Evolutionary conservation across 2,113 vertebrate species (phyloP), one percentile per base, ranked within the genome.

Genomic region (Halcyon senegalensis): DNA sequence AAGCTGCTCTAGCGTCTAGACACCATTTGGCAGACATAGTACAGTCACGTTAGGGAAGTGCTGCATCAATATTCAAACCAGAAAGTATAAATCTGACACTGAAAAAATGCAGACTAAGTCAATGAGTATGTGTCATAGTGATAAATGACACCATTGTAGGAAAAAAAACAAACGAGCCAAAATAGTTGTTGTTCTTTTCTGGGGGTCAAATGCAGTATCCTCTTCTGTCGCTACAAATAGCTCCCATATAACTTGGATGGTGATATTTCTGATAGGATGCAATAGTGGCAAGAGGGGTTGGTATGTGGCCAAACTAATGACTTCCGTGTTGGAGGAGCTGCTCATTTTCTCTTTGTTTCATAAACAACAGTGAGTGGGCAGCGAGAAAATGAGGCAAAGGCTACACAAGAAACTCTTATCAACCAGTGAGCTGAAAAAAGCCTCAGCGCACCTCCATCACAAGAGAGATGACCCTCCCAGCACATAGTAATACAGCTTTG

Each of bases 41-140:
- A 76, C 13, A 94, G 94, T 83, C 95, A 95, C 44, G 58, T 95
- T 93, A 92, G 85, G 80, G 79, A 88, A 94, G 69, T 37, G 75
- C 85, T 75, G 82, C 89, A 97, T 97, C 94, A 96, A 96, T 93
- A 96, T 94, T 96, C 91, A 95, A 89, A 94, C 20, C 87, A 91
- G 94, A 73, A 90, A 84, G 73, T 74, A 96, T 90, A 94, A 88
- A 92, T 91, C 89, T 67, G 8, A 94, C 72, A 72, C 85, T 48
- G 76, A 87, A 73, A 92, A 93, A 96, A 87, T 43, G 90, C 93
- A 94, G 89, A 60, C 73, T 91, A 87, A 96, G 89, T 87, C 91
- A 92, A 95, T 94, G 95, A 96, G 74, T 59, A 50, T 24, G 35
- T 95, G 95, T 84, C 90, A 95, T 1, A 31, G 91, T 95, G 92